These are phyloP conservation scores for Scomberomorus guttatus DNA, from an alignment of 2,797 vertebrate species.

Conservation along the genomic window DNA sequence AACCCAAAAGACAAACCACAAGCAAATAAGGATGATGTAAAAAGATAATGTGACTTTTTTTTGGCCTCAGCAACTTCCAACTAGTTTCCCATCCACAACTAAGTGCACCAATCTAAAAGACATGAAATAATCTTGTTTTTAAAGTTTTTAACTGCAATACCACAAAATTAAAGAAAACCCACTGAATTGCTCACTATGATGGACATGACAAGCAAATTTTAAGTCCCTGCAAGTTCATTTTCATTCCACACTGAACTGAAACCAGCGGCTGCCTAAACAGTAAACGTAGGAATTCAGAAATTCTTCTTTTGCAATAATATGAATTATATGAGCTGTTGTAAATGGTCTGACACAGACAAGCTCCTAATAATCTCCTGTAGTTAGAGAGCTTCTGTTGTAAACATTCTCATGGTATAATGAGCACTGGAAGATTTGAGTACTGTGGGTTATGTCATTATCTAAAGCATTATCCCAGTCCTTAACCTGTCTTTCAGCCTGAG, in stretches of 20 bases:
- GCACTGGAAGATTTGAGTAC: neutral
- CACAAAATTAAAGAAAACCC: neutral
- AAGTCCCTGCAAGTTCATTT: neutral
- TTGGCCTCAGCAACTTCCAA: neutral
- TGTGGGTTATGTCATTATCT: neutral
- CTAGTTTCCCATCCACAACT: neutral
- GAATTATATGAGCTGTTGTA: neutral
- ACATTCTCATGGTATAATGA: slow-evolving; percentile 3
- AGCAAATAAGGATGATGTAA: neutral
- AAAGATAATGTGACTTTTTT: neutral
- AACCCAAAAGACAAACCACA: neutral
- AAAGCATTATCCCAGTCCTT: neutral
- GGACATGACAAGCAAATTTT: neutral
- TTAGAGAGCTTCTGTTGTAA: neutral
- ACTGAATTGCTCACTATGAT: neutral
- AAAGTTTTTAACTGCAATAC: neutral
- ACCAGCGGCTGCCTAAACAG: neutral
- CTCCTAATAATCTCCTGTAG: slow-evolving; percentile 17
- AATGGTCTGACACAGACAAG: neutral
- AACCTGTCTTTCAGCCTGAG: neutral
- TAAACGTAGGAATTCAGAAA: neutral
- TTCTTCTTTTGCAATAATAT: neutral
- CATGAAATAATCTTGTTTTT: neutral
- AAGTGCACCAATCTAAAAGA: neutral
- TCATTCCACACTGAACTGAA: neutral